phyloP scores from a whole-genome alignment of 2,113 vertebrate species.

The Alexandromys fortis region DNA sequence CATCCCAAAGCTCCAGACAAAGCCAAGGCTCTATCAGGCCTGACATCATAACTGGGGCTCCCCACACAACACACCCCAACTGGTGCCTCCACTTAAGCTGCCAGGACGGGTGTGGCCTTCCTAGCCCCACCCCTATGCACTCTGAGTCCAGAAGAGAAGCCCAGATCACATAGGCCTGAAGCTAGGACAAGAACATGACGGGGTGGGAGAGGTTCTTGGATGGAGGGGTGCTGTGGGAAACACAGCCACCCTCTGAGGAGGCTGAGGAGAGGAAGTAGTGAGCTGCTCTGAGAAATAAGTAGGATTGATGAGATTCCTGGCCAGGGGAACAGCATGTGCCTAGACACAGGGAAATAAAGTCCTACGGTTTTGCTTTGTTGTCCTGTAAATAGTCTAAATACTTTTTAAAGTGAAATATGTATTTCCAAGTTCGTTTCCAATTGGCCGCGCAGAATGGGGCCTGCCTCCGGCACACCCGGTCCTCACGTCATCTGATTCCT shows the following conservation, averaged over 20 bases:
- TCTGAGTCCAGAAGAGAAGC: constrained; percentile 9
- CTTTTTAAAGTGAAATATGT: not conserved
- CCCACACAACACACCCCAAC: constrained; percentile 65
- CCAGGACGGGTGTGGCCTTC: constrained; percentile 67
- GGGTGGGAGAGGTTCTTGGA: not conserved
- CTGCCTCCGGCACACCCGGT: not conserved
- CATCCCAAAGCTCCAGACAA: not conserved
- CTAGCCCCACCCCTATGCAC: constrained; percentile 26
- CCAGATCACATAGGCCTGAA: not conserved
- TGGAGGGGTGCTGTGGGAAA: not conserved
- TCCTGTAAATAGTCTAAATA: not conserved
- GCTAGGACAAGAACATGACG: not conserved
- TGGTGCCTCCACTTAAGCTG: constrained; percentile 76
- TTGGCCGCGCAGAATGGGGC: not conserved
- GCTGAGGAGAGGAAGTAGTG: not conserved
- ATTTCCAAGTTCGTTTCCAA: constrained; percentile 5
- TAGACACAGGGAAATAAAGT: not conserved
- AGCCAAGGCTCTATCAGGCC: not conserved
- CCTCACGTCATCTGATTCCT: not conserved
- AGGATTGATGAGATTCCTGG: not conserved
- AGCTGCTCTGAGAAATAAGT: not conserved
- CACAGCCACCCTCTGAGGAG: not conserved
- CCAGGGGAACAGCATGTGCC: not conserved
- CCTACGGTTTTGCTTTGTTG: not conserved
- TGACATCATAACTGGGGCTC: constrained; percentile 41